Percentiles rank a stretch among this genome's conserved stretches.
Conservation (phyloP, 2,113 vertebrate species). For the Phalacrocorax brasilianus region DNA sequence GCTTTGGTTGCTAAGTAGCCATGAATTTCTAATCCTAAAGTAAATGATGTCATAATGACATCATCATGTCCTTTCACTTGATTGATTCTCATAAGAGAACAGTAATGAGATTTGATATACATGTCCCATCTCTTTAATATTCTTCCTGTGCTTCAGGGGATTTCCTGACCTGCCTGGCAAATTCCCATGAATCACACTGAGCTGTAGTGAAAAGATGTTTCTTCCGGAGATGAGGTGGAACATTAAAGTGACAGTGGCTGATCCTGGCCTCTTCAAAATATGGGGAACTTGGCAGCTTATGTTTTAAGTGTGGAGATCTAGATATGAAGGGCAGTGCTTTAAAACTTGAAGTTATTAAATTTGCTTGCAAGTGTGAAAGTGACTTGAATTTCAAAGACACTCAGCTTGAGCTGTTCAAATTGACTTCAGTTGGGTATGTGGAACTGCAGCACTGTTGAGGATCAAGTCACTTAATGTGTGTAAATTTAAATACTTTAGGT, state of each 20-base stretch:
- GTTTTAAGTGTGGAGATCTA: not conserved
- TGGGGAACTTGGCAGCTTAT: not conserved
- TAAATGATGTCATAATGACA: conserved; percentile 68
- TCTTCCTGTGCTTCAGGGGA: conserved; percentile 65
- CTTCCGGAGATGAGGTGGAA: conserved; percentile 35
- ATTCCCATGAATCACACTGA: conserved; percentile 57
- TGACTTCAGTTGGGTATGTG: not conserved
- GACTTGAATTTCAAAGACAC: not conserved
- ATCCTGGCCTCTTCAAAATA: not conserved
- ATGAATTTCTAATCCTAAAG: conserved; percentile 64
- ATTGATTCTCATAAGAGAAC: conserved; percentile 63
- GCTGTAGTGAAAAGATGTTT: conserved; percentile 48
- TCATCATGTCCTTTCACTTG: conserved; percentile 60
- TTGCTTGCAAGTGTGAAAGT: not conserved
- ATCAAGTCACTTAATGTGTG: not conserved
- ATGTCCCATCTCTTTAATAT: conserved; percentile 68
- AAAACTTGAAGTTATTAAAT: not conserved
- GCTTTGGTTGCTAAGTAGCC: conserved; percentile 58
- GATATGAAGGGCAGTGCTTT: not conserved
- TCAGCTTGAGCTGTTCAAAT: not conserved
- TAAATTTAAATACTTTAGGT: not conserved
- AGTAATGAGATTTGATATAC: conserved; percentile 71
- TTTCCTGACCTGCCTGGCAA: conserved; percentile 64
- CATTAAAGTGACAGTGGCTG: conserved; percentile 44
- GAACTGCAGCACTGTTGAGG: not conserved